Evolutionary conservation across 2,113 vertebrate genomes (phyloP).

Genomic region (Syngnathus floridae): DNA sequence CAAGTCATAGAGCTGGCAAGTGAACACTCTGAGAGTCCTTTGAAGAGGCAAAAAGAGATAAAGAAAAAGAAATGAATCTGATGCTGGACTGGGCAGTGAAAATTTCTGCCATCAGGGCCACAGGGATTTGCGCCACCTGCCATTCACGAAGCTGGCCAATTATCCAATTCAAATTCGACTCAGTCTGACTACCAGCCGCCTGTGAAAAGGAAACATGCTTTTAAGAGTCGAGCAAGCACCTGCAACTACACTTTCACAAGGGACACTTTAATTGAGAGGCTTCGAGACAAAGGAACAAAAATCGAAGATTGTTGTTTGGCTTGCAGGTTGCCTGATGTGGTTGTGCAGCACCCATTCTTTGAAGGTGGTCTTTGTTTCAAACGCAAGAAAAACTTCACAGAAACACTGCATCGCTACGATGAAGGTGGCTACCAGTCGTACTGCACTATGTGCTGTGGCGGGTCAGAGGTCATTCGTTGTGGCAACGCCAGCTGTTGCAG

Average conservation of each 20-base stretch:
- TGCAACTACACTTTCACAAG: constrained; percentile 16
- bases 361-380: constrained; percentile 84
- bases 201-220: constrained; percentile 64
- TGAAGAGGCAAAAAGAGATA: no score
- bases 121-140: no score
- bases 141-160: no score
- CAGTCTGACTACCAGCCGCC: constrained; percentile 69
- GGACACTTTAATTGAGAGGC: constrained; percentile 74
- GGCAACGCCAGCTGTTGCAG: no score
- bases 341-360: constrained; percentile 83
- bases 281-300: constrained; percentile 65
- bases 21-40: no score
- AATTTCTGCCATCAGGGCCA: no score
- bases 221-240: constrained; percentile 36
- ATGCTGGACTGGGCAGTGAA: no score
- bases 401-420: constrained; percentile 72
- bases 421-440: constrained; percentile 95
- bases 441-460: constrained; percentile 82
- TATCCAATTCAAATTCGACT: no score
- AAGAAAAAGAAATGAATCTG: no score
- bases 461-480: constrained; percentile 80
- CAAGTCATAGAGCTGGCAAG: no score
- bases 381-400: constrained; percentile 80
- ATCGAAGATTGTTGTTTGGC: constrained; percentile 81
- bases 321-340: constrained; percentile 78